phyloP scores from a whole-genome alignment of 2,797 vertebrate species.

The Lithobates pipiens region DNA sequence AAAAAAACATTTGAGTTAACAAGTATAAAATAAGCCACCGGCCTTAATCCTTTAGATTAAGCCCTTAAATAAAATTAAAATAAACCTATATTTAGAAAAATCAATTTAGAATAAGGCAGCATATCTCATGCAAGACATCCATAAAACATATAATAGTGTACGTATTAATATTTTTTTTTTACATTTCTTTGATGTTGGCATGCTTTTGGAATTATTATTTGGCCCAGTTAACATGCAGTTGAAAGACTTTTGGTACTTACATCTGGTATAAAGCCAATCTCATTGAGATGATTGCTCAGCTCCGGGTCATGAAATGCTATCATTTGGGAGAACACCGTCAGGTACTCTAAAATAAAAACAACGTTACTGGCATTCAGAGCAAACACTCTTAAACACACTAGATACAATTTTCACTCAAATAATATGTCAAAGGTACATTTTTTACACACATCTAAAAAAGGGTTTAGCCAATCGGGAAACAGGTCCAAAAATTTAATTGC shows the following conservation, averaged over 20 bases:
- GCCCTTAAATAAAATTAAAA: not conserved
- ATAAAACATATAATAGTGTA: no score
- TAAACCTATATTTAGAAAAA: not conserved
- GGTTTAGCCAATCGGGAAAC: no score
- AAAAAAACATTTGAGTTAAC: not conserved
- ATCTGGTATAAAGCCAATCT: conserved; percentile 98
- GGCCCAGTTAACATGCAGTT: conserved; percentile 20
- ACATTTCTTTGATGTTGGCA: no score
- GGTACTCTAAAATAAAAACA: conserved; percentile 85
- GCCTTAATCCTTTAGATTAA: not conserved
- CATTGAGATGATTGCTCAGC: conserved; percentile 97
- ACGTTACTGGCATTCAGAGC: conserved; percentile 48
- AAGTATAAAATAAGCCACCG: not conserved
- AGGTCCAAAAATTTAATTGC: no score
- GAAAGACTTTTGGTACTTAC: conserved; percentile 80
- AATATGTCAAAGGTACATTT: no score
- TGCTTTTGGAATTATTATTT: not conserved
- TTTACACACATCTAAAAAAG: no score
- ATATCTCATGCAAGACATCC: not conserved
- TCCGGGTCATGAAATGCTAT: conserved; percentile 98
- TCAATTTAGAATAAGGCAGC: not conserved
- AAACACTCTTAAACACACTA: not conserved
- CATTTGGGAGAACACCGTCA: conserved; percentile 98
- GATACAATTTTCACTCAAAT: no score
- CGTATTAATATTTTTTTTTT: no score